Evolutionary conservation across 2,113 vertebrate genomes (phyloP).

Genomic region (Myocastor coypus): DNA sequence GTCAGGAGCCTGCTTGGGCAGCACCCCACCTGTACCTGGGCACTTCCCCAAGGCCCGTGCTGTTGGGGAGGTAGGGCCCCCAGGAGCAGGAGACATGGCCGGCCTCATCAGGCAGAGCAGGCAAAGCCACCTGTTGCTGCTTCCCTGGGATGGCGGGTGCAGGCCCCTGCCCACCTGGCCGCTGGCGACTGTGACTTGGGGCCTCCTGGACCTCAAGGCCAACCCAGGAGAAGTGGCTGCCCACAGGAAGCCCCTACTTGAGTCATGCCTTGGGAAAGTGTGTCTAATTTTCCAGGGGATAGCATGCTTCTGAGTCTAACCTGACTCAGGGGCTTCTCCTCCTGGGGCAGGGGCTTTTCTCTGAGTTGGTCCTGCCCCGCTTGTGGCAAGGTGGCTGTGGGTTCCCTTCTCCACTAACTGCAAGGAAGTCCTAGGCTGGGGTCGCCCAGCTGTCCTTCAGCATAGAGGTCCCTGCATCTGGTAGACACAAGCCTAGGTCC

Average conservation of each 20-base stretch:
- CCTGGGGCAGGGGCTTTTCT: not conserved
- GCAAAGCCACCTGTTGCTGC: rapidly evolving
- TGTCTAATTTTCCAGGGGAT: not conserved
- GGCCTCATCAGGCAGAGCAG: not conserved
- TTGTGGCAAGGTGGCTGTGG: not conserved
- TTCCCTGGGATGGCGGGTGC: rapidly evolving
- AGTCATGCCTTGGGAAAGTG: not conserved
- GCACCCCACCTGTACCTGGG: not conserved
- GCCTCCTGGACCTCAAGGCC: rapidly evolving
- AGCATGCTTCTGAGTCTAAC: not conserved
- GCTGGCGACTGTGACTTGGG: not conserved
- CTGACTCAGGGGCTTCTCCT: not conserved
- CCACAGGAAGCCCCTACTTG: rapidly evolving
- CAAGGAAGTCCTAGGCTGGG: not conserved
- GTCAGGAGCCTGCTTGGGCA: too few species aligned
- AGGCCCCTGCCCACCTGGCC: not conserved
- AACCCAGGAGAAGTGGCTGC: too few species aligned
- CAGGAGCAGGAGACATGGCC: not conserved
- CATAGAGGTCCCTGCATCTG: rapidly evolving
- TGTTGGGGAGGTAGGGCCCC: not conserved
- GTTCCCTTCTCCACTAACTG: not conserved
- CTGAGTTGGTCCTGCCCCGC: not conserved
- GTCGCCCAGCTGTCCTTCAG: not conserved
- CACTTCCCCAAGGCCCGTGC: not conserved
- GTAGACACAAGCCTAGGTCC: too few species aligned